phyloP scores from a whole-genome alignment of 2,797 vertebrate genomes.

The Microhierax caerulescens region DNA sequence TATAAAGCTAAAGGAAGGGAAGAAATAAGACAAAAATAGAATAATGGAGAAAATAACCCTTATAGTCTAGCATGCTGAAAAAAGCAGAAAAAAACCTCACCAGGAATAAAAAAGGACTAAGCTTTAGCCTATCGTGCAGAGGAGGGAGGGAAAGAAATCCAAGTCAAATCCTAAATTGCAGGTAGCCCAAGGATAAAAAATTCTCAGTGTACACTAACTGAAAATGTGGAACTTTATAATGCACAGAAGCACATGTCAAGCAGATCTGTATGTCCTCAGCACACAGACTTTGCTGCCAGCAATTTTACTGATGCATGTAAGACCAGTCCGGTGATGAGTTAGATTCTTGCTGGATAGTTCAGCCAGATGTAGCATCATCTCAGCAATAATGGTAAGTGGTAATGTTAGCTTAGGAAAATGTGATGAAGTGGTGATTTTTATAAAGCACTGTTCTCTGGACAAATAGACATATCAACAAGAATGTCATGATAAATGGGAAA shows the following conservation, averaged over 20 bases:
- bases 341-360: background rate
- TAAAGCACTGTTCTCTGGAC: background rate
- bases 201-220: background rate
- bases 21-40: slow-evolving; percentile 19
- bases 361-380: background rate
- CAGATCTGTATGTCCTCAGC: background rate
- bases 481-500: background rate
- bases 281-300: background rate
- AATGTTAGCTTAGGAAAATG: background rate
- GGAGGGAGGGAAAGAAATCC: background rate
- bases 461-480: background rate
- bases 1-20: background rate
- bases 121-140: background rate
- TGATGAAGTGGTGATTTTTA: background rate
- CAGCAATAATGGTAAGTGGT: background rate
- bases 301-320: background rate
- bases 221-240: background rate
- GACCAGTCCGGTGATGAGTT: background rate
- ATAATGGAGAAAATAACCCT: slow-evolving; percentile 12
- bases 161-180: background rate
- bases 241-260: background rate
- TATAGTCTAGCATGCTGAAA: background rate
- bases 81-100: background rate
- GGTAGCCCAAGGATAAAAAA: background rate
- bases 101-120: background rate